phyloP scores from a whole-genome alignment of 2,888 invertebrate genomes.

The Rhopalosiphum nymphaeae region DNA sequence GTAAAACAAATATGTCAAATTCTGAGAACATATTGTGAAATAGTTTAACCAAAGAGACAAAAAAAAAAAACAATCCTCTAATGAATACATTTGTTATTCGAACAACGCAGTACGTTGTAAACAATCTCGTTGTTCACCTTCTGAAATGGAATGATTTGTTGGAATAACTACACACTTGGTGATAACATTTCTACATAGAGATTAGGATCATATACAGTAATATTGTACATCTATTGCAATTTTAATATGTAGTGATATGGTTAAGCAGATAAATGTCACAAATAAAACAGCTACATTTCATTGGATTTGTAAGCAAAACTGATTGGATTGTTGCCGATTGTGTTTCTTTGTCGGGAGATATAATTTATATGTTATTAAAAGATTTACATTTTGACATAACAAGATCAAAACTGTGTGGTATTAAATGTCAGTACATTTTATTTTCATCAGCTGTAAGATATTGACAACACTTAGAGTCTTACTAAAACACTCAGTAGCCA shows the following conservation, averaged over 20 bases:
- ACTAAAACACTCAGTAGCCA: slow-evolving; percentile 6
- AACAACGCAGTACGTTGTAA: too few relatives aligned
- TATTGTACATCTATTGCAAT: background rate
- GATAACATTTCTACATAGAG: background rate
- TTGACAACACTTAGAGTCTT: background rate
- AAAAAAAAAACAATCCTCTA: too few relatives aligned
- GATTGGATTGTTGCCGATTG: background rate
- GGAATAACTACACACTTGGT: background rate
- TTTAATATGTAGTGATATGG: background rate
- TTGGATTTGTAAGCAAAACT: background rate
- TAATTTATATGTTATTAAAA: background rate
- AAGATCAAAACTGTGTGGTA: background rate
- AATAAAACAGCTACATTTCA: background rate
- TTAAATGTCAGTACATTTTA: background rate
- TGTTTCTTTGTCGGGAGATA: background rate
- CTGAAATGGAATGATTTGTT: too few relatives aligned
- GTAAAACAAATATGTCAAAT: too few relatives aligned
- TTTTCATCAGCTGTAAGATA: background rate
- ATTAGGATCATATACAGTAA: background rate
- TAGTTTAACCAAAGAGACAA: too few relatives aligned
- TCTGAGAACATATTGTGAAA: too few relatives aligned
- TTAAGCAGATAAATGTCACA: background rate
- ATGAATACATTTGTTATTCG: too few relatives aligned
- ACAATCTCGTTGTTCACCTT: too few relatives aligned
- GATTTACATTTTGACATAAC: background rate